Base-by-base conservation (phyloP, 1,140 invertebrate species). In the Macrostomum lignano region DNA sequence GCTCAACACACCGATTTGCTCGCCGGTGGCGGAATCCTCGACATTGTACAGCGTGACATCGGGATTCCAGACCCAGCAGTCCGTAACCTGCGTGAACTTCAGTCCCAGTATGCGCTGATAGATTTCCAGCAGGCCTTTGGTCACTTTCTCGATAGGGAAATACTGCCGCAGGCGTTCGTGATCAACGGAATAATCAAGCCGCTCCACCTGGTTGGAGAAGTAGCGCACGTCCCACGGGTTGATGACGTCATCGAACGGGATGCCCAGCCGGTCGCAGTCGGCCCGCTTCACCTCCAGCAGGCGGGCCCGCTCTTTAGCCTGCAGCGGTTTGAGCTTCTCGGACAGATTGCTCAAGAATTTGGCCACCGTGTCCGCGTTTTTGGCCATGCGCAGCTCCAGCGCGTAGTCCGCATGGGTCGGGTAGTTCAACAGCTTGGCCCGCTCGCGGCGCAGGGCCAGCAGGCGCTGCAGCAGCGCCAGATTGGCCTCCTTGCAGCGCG, bases 371-470 rank as follows among this genome's bases (percentile, higher is more conserved):
- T 60, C 55, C 17, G 61, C 51, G 31, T 41, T 52, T 39, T 65
- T 62, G 3, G 62, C 61, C 63, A 65, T 65, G 13, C 57, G 42
- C 46, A 65, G 52, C 35, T 64, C 62, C 11, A 61, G 43, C 1
- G 61, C 44, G 45, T 55, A 65, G 7, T 52, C 45, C 19, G 63
- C 49, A 47, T 65, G 62, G 19, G 51, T 63, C 25, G 46, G 42
- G 42, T 58, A 66, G 2, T 55, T 62, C 3, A 66, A 42, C 4
- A 65, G 21, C 13, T 49, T 35, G 1, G 62, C 61, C 50, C 58
- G 52, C 55, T 61, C 11, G 5, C 22, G 5, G 6, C 21, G 21
- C 14, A 32, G 24, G 20, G 5, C 7, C 7, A 32, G 15, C 14
- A 30, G 28, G 14, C 28, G 15, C 28, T 30, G 9, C 6, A 30